Base-by-base conservation (phyloP, 2,113 vertebrate genomes). In the Henicopernis longicauda region DNA sequence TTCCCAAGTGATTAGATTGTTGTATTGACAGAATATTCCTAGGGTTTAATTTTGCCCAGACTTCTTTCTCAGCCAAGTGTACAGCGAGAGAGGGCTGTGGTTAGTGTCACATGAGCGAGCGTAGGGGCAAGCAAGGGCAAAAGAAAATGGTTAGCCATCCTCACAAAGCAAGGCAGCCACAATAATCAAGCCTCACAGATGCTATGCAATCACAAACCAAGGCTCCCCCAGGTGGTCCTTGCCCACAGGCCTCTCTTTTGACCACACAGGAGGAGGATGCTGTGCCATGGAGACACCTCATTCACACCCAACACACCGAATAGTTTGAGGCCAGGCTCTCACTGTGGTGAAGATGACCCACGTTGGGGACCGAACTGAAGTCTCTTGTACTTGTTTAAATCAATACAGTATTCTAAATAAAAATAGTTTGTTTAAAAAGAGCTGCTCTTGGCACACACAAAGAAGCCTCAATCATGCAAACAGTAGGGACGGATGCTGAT, bases 81-180 rank as follows among this genome's bases (percentile, higher is more conserved):
- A 70, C 45, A 73, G 32, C 4, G 2, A 73, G 27, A 63, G 20
- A 36, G 14, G 15, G 14, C 13, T 79, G 76, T 45, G 16, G 42
- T 66, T 70, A 69, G 45, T 38, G 70, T 62, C n/a, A 47, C 61
- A 55, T 44, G 32, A 86, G 23, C 18, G 45, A 87, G 55, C 42
- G 54, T 0, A 59, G 29, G 16, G n/a, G 78, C 36, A 94, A 92
- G 65, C 3, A 2, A 87, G 49, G 29, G 62, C 45, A 77, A 50
- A 90, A 76, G 50, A 83, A 88, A 84, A 79, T 6, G 58, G 72
- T 76, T 69, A 81, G 36, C 74, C 61, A 50, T 38, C 45, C 44
- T 81, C 82, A 91, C 62, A 96, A 91, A 95, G 62, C 54, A 82
- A 85, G 66, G 49, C 84, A 95, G 58, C 18, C 66, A 91, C 70